Conservation (phyloP, 2,797 vertebrate species). For the Helostoma temminkii region DNA sequence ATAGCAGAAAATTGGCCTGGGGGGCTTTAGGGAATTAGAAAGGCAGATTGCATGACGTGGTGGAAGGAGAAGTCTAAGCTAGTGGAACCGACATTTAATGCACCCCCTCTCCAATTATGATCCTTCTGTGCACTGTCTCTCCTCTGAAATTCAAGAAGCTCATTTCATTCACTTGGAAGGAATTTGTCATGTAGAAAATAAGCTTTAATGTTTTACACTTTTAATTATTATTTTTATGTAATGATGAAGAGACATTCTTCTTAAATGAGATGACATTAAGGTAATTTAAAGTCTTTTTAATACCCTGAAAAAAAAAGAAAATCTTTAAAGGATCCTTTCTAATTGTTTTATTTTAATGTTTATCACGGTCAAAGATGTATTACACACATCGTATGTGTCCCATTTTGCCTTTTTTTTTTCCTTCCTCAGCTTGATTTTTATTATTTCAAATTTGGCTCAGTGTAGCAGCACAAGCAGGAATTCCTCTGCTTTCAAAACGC, state of each 20-base stretch:
- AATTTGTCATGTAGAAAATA: conserved; percentile 73
- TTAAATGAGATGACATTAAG: conserved; percentile 23
- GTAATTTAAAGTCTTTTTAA: conserved; percentile 11
- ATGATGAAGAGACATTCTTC: conserved; percentile 47
- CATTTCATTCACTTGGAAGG: conserved; percentile 56
- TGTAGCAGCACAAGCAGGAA: not conserved
- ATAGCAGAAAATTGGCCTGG: conserved; percentile 94
- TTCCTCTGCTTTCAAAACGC: conserved; percentile 21
- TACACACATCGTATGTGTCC: not conserved
- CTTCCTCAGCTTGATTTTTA: conserved; percentile 1
- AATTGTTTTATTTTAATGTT: conserved; percentile 11
- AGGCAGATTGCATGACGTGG: conserved; percentile 85
- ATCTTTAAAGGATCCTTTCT: conserved; percentile 9
- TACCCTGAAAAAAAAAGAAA: not conserved
- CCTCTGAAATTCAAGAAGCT: conserved; percentile 61
- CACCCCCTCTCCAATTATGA: conserved; percentile 87
- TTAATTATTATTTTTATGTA: conserved; percentile 36
- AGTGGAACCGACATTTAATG: conserved; percentile 91
- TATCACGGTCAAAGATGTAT: conserved; percentile 13
- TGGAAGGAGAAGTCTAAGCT: conserved; percentile 87
- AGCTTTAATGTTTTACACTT: conserved; percentile 46
- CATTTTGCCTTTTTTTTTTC: not conserved
- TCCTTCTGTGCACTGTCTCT: conserved; percentile 78
- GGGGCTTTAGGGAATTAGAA: conserved; percentile 90
- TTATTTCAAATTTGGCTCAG: conserved; percentile 6